phyloP scores from a whole-genome alignment of 2,113 vertebrate species.

The Philantomba maxwellii region DNA sequence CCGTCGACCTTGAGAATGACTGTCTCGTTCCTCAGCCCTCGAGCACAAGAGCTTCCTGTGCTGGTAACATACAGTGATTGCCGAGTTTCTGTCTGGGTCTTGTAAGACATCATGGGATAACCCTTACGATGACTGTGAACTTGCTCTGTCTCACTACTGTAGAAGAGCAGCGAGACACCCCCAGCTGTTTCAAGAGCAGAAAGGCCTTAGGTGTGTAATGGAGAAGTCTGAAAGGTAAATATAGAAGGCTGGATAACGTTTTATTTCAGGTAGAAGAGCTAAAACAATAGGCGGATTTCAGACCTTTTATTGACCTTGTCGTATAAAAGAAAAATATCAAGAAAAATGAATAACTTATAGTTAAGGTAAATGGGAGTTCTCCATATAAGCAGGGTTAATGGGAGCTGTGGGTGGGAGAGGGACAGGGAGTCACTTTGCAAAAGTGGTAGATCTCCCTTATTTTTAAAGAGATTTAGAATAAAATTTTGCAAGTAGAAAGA shows the following conservation, averaged over 20 bases:
- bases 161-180: not conserved
- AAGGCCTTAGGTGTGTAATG: slow-evolving; percentile 3
- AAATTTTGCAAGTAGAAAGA: not conserved
- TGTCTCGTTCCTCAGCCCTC: not conserved
- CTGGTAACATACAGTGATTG: not conserved
- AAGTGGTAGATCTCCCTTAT: not conserved
- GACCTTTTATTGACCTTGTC: not conserved
- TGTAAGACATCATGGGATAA: not conserved
- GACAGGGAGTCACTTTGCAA: not conserved
- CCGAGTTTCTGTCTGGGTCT: not conserved
- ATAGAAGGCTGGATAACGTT: not conserved
- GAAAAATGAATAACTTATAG: not conserved
- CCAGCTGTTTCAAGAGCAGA: not conserved
- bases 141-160: not conserved
- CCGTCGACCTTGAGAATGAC: not conserved
- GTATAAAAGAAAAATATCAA: not conserved
- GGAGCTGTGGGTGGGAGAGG: not conserved
- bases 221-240: not conserved
- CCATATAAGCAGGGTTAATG: not conserved
- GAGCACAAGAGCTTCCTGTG: not conserved
- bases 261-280: not conserved
- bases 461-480: not conserved
- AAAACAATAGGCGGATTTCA: not conserved
- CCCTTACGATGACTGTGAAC: slow-evolving; percentile 16
- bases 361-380: not conserved